Conservation (phyloP, 2,888 invertebrate species). For the Aricia artaxerxes region DNA sequence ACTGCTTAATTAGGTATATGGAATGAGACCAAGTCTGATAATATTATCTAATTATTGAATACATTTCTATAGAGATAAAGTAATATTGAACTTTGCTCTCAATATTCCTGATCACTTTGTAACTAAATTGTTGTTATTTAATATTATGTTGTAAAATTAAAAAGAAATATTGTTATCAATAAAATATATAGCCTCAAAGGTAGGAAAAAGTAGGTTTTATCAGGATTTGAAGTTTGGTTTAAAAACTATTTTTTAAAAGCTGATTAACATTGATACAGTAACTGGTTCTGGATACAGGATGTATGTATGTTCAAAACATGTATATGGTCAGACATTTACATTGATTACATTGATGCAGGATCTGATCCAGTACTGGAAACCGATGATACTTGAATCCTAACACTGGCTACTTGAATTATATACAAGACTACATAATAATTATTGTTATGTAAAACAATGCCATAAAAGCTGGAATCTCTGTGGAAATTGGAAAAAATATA, state of each 20-base stretch:
- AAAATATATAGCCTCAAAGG: not conserved
- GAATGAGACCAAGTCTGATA: not conserved
- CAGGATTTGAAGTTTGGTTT: too few species aligned
- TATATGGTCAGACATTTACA: too few species aligned
- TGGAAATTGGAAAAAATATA: not conserved
- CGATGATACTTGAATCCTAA: too few species aligned
- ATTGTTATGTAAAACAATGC: not conserved
- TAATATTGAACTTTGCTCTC: conserved; percentile 30
- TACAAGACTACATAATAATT: not conserved
- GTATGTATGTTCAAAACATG: too few species aligned
- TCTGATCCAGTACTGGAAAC: too few species aligned
- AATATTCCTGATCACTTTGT: not conserved
- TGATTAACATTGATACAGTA: too few species aligned
- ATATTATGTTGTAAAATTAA: not conserved
- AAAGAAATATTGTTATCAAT: not conserved
- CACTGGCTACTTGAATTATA: not conserved
- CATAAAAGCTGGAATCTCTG: not conserved
- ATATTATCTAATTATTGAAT: conserved; percentile 1
- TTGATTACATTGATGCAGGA: too few species aligned
- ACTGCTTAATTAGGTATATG: not conserved
- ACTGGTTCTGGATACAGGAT: too few species aligned
- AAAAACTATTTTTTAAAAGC: too few species aligned
- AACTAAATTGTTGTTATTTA: not conserved
- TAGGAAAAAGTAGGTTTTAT: too few species aligned
- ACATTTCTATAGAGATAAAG: conserved; percentile 23